Evolutionary conservation across 2,113 vertebrate genomes (phyloP), one percentile per base, ranked within the genome.

Genomic region (Datnioides undecimradiatus): DNA sequence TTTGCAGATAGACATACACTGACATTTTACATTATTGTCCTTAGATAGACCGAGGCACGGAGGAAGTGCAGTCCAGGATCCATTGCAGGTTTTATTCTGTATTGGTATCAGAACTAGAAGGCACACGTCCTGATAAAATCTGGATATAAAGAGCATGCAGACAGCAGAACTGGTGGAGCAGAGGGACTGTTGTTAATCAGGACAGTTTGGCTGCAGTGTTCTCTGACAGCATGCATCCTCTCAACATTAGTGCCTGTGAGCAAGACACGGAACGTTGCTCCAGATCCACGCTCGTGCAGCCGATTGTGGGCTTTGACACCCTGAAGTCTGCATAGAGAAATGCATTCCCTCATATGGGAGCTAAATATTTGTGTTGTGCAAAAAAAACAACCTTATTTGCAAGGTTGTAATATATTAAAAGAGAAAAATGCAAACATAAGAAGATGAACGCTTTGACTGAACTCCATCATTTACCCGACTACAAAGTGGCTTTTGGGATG

Each of bases 401-500:
- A 27, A 0, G 21, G 4, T 49, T 2, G 6, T 14, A 8, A 8
- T 34, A 36, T 2, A 13, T 1, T 6, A 9, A 48, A 68, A 67
- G 21, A 5, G 4, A 8, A 27, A 65, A n/a, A 13, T n/a, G n/a
- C n/a, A 63, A 62, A 63, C 17, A 13, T 25, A 54, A 52, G 12
- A 55, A 16, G 16, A 21, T 27, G 1, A 38, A n/a, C 25, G 25
- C 46, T 49, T 38, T 63, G 46, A 52, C 34, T 52, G n/a, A 0
- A 55, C 60, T 83, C 19, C 43, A 84, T 87, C 17, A 80, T 64
- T 76, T 76, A 8, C 25, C 40, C 11, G 10, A 57, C 73, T 60
- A 87, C 70, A 80, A 79, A 88, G 83, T 73, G 65, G 14, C 57
- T 63, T 77, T 83, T 87, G 33, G 51, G 19, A 65, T 62, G 57